Base-by-base conservation (phyloP, 2,113 vertebrate genomes). In the Shinisaurus crocodilurus region DNA sequence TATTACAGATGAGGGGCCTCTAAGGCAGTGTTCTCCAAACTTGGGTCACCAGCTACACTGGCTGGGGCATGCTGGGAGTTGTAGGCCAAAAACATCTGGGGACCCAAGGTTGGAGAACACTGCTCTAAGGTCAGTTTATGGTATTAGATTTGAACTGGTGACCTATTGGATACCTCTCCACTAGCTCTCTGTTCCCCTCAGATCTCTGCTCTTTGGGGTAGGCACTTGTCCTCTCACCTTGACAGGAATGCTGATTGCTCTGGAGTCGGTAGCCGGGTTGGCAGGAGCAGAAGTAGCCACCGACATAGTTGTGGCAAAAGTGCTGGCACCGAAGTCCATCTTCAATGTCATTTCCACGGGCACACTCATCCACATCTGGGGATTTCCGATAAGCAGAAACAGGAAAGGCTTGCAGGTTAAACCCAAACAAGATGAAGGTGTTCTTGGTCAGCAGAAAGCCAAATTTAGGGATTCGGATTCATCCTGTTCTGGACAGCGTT, bases 231-330 rank as follows among this genome's bases (percentile, higher is more conserved):
- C 90, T 18, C 85, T 96, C 94, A 99, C 99, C 97, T 92, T 95
- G 94, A 92, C 99, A 99, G 69, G 97, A 97, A 82, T 88, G 96
- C 40, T 93, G 86, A 82, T 99, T 98, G 34, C 96, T 93, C 90
- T 97, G 97, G 63, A 99, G 97, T 85, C 97, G 95, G 23, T 98
- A 99, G 86, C 99, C 98, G 37, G 96, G 89, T 60, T 48, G 94
- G 95, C 99, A 99, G 74, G 98, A 97, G 88, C 99, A 99, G 94
- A 98, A 96, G 95, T 98, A 99, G 32, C 98, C 97, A 2, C 98
- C 98, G 0, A 98, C 85, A 1, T 98, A 98, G 96, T 99, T 99
- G 95, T 99, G 98, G 93, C 99, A 99, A 85, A 98, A 94, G 69
- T 99, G 99, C 88, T 98, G 96, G 93, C 99, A 99, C 72, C 5